Base-by-base conservation (phyloP, 2,113 vertebrate species). In the Gambusia holbrooki region DNA sequence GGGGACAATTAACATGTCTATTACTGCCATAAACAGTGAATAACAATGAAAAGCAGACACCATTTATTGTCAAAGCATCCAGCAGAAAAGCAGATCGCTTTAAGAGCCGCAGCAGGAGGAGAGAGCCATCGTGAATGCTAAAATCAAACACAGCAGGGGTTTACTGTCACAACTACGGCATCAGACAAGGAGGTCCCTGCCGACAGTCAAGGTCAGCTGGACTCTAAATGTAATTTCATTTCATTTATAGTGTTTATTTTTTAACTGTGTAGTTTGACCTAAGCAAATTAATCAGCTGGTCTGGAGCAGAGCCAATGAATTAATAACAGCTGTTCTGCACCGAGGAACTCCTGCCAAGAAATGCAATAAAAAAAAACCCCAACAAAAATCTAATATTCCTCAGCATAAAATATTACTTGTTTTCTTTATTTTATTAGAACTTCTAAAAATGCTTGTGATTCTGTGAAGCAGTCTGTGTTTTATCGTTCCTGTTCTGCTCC, bases 11-110 rank as follows among this genome's bases (percentile, higher is more conserved):
- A 92, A 87, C 84, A 84, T 70, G 83, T 84, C 81, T 81, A 85
- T 87, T 90, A 90, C 87, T 76, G 80, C 83, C 81, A 89, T 90
- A 90, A 90, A 91, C 86, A 88, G 83, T 91, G 84, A 87, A 84
- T 82, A 90, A 90, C 87, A 83, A 63, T 79, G 77, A 88, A 68
- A 51, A 60, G 79, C 71, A 80, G 66, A 73, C 63, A 68, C 67
- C 64, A 83, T 89, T 89, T 75, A 81, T 88, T 88, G 65, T 17
- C 32, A n/a, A 48, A 9, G 45, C 76, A 83, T 80, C 71, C 13
- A 37, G 78, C 60, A 67, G 79, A 60, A 65, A 76, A 77, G 35
- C 42, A 73, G 75, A 85, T 64, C 70, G 69, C 51, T 8, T 66
- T 40, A 71, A 79, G 66, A 76, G 77, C 67, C 58, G 71, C 29